Conservation (phyloP, 2,113 vertebrate species). For the Accipiter virgatus region DNA sequence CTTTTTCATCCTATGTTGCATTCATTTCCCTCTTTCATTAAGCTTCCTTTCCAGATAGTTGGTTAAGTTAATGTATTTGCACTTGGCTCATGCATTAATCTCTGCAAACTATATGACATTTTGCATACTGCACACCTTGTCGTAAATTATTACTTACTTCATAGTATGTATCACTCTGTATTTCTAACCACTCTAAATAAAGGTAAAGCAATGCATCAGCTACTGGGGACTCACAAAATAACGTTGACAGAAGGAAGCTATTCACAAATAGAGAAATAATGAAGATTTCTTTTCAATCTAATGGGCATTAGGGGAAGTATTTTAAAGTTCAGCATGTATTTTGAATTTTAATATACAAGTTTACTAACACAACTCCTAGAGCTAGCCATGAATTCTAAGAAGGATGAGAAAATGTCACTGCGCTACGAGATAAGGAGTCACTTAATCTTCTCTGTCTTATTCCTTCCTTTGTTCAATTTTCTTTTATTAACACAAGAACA, state of each 20-base stretch:
- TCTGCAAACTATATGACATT: conserved; percentile 25
- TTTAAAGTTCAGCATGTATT: conserved; percentile 44
- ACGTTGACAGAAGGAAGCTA: background rate
- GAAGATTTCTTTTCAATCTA: conserved; percentile 45
- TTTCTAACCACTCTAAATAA: background rate
- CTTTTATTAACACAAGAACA: conserved; percentile 48
- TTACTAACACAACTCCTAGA: conserved; percentile 33
- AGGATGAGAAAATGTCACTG: conserved; percentile 58
- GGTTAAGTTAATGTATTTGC: conserved; percentile 50
- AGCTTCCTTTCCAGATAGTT: conserved; percentile 48
- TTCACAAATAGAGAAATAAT: conserved; percentile 38
- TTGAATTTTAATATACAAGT: conserved; percentile 52
- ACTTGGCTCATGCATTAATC: conserved; percentile 43
- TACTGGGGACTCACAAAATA: conserved; percentile 5
- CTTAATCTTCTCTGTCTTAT: conserved; percentile 51
- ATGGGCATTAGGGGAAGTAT: conserved; percentile 4
- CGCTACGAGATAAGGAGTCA: conserved; percentile 40
- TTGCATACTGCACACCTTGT: conserved; percentile 19
- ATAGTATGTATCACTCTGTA: background rate
- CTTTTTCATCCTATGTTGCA: background rate
- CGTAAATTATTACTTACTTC: conserved; percentile 26
- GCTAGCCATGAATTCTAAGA: conserved; percentile 29
- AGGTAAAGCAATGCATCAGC: background rate
- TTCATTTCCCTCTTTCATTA: conserved; percentile 30
- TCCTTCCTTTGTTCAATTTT: conserved; percentile 26